Percentiles rank a stretch among this genome's conserved stretches.
These are phyloP conservation scores for Sternarchorhynchus goeldii DNA, from an alignment of 2,797 vertebrate species.

Conservation along the genomic window DNA sequence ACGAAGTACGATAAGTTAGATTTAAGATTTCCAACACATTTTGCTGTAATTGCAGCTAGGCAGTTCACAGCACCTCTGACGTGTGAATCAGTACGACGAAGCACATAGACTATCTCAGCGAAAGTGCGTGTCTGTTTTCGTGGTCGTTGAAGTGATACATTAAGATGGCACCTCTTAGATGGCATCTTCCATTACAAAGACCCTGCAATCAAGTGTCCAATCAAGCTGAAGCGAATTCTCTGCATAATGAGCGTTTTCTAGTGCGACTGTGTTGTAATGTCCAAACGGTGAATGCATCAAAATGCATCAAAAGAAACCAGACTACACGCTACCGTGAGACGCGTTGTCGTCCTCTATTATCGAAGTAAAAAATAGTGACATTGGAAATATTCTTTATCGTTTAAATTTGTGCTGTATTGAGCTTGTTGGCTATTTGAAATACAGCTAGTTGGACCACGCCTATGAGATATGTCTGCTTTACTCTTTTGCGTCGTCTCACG, in stretches of 20 bases:
- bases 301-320: not conserved
- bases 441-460: too few species aligned
- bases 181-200: conserved; percentile 66
- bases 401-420: too few species aligned
- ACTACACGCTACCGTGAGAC: too few species aligned
- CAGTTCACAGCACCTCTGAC: too few species aligned
- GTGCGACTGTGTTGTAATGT: conserved; percentile 27
- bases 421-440: too few species aligned
- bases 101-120: not conserved
- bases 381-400: too few species aligned
- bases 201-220: conserved; percentile 62
- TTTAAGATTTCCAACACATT: too few species aligned
- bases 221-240: conserved; percentile 35
- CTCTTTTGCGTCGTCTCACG: not conserved
- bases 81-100: not conserved
- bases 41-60: too few species aligned
- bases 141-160: conserved; percentile 28
- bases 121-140: conserved; percentile 5
- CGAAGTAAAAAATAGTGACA: too few species aligned
- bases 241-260: conserved; percentile 56
- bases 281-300: conserved; percentile 10
- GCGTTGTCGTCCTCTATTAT: too few species aligned
- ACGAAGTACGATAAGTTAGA: too few species aligned
- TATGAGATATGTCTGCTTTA: not conserved
- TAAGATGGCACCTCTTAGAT: conserved; percentile 49